Evolutionary conservation across 2,888 invertebrate species (phyloP), one percentile per base, ranked within the genome.

Genomic region (Thereva unica): DNA sequence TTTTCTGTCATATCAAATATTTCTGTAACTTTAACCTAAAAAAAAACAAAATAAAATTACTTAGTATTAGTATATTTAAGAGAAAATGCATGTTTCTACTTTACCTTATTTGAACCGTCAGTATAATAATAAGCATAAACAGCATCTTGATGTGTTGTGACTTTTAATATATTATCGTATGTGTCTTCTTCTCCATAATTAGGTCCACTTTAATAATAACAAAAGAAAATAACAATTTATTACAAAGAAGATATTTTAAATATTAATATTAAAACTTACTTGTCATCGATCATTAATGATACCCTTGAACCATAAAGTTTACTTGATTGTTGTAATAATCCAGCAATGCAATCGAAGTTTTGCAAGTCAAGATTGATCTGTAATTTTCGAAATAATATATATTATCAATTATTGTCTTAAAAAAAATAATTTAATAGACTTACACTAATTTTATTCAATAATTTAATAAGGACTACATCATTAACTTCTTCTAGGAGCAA

Each of bases 61-160:
- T 35, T 8, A 52, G 45, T 9, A 61, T 37, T n/a, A n/a, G 35
- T 40, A 38, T 38, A 34, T 7, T 47, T 66, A 10, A 2, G 23
- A 23, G 23, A 23, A 2, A 23, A 23, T 23, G 23, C 2, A 2
- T 23, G 23, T 23, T 23, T 23, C 23, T 2, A 2, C 23, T 47
- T 73, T 78, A 89, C 90, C 84, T 92, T 89, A 79, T 93, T 92
- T 75, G 92, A 87, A 73, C 90, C 89, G 78, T 95, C 94, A 78
- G 92, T 87, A 78, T 95, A 96, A 82, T 95, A 95, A 82, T 92
- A 95, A 0, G 94, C 91, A 84, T 95, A 91, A 12, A 81, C 83
- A 0, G 95, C 91, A 73, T 96, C 95, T 76, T 95, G 93, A 73
- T 92, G 89, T 52, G 90, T 84, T 63, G 94, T 93, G 73, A 91